Evolutionary conservation across 2,113 vertebrate species (phyloP), one percentile per base, ranked within the genome.

Genomic region (Siphamia tubifer): DNA sequence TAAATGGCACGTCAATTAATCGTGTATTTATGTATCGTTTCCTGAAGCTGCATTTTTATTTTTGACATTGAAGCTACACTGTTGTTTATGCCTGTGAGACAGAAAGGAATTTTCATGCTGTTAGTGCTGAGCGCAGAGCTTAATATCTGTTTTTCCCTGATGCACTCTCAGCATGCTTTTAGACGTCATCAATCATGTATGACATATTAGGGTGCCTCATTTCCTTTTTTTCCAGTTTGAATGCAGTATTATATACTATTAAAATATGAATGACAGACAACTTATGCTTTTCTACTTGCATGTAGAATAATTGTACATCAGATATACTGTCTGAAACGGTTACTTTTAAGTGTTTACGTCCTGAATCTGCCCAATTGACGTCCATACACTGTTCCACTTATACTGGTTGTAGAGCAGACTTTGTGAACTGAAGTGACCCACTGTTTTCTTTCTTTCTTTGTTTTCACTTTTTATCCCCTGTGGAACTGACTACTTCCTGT

Each of bases 401-500:
- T 44, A 36, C 68, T 69, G 57, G 52, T 52, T 47, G 40, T 31
- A 2, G 31, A 39, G 25, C 61, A 52, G 69, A 45, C n/a, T 52
- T 55, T 20, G 39, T 54, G 49, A 74, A 72, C 65, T 35, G 20
- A 20, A 69, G 24, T 56, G 53, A 63, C 64, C 72, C 43, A n/a
- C 20, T 56, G 17, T 55, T 15, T 54, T 66, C 62, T 61, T 47
- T 24, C n/a, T n/a, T n/a, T n/a, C n/a, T n/a, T n/a, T n/a, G n/a
- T n/a, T 62, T 39, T 28, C 23, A 47, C 27, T 47, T 53, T 77
- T 76, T 62, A 81, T 82, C 82, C 74, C 44, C 24, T 4, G 19
- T 67, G 67, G 68, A 39, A 30, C 27, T 34, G 71, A 67, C 74
- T 63, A 39, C 72, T 77, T 76, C 75, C 54, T 74, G 67, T 77